A percentile compares a stretch with the other conserved stretches of the same genome.
Conservation (phyloP, 2,113 vertebrate genomes). For the Myrmophylax atrothorax region DNA sequence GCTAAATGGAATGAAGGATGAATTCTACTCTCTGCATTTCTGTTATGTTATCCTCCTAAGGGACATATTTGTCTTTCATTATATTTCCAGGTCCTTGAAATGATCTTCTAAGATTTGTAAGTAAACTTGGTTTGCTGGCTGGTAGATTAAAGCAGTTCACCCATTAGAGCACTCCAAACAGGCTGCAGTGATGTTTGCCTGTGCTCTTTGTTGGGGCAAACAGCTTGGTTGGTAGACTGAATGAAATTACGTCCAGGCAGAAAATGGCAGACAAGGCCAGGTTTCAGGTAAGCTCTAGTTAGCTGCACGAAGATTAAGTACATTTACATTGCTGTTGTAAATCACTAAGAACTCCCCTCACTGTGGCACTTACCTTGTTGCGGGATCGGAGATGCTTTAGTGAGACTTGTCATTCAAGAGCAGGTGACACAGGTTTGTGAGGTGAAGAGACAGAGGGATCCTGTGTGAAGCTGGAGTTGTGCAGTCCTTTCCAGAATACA, state of each 20-base stretch:
- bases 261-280: neutral
- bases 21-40: neutral
- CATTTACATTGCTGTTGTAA: neutral
- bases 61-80: neutral
- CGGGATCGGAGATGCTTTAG: neutral
- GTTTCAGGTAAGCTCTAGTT: neutral
- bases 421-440: accelerated
- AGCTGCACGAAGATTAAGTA: neutral
- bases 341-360: neutral
- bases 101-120: neutral
- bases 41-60: neutral
- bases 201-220: neutral
- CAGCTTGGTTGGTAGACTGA: neutral
- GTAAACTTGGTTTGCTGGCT: neutral
- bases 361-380: neutral
- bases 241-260: neutral
- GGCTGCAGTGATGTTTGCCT: neutral
- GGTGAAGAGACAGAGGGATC: neutral
- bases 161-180: neutral
- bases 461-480: neutral
- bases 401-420: neutral
- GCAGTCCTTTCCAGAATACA: neutral
- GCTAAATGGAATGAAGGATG: neutral
- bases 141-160: neutral
- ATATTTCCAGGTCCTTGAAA: neutral